A percentile compares a stretch with the other conserved stretches of the same genome.
Conservation (phyloP, 2,797 vertebrate genomes). For the Artibeus lituratus region DNA sequence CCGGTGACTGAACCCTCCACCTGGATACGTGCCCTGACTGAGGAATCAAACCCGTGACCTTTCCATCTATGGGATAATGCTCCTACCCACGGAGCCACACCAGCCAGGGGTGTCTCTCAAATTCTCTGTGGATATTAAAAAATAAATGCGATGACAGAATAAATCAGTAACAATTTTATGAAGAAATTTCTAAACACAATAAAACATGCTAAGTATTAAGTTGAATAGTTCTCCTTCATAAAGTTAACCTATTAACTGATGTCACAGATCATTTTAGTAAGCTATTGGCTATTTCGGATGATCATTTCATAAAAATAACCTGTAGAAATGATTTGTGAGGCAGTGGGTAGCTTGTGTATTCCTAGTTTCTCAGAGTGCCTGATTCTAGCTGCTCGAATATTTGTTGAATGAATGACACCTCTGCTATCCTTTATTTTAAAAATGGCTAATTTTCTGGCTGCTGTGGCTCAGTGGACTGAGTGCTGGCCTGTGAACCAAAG, state of each 20-base stretch:
- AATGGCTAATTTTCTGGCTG: not conserved
- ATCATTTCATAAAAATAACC: not conserved
- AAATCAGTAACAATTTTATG: constrained; percentile 35
- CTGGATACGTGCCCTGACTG: not conserved
- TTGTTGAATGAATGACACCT: not conserved
- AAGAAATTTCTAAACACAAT: constrained; percentile 38
- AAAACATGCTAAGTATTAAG: constrained; percentile 3
- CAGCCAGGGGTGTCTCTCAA: not conserved
- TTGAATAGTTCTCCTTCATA: constrained; percentile 1
- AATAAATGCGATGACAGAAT: not conserved
- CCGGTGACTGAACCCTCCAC: not conserved
- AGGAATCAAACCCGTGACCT: not conserved
- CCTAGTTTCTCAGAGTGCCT: not conserved
- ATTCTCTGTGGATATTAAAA: constrained; percentile 4
- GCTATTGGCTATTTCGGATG: not conserved
- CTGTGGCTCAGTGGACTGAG: too few relatives aligned
- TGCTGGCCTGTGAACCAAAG: too few relatives aligned
- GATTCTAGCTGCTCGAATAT: not conserved
- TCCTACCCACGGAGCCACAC: not conserved
- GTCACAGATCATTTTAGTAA: not conserved
- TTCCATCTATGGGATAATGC: not conserved
- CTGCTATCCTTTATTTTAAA: not conserved
- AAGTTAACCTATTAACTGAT: constrained; percentile 10
- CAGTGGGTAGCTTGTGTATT: not conserved
- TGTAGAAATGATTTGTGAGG: not conserved